Evolutionary conservation across 1,140 invertebrate species (phyloP), one percentile per base, ranked within the genome.

Genomic region (Brachionus plicatilis): DNA sequence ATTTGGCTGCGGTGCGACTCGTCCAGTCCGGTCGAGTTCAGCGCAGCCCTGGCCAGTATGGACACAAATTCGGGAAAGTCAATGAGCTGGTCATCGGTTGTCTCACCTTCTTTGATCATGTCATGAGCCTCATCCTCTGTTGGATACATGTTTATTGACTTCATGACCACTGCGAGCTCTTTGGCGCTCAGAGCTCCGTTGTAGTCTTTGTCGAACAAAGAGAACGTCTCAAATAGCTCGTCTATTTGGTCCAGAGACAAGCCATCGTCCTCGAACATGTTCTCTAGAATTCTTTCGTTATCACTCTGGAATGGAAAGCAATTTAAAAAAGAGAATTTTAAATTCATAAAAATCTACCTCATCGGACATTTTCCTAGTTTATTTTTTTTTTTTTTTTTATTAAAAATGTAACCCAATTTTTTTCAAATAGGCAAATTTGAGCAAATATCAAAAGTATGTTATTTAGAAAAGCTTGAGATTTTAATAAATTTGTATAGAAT

Each of bases 41-140:
- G 8, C 14, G 65, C 33, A 65, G 2, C 11, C 65, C 79, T 43
- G n/a, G 43, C 50, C 43, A 82, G 20, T 33, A 82, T 24, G 20
- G 53, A 82, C n/a, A 82, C 53, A 82, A 82, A 82, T 47, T 82
- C 79, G 20, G 79, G 79, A 82, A 82, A 82, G 29, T 82, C 79
- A 5, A 82, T 82, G 11, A 76, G 20, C 8, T 76, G 24, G 47
- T 76, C 47, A 14, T 76, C 43, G 9, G 24, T 12, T 24, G 41
- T 50, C 2, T 76, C 72, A 0, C 45, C 72, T 76, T 76, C 72
- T 11, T 20, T 29, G 24, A 82, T 41, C 79, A 82, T 82, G 20
- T 82, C 53, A 20, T 29, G 7, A 6, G 41, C 17, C n/a, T 82
- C 79, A n/a, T 17, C 24, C 4, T 12, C 53, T 20, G 79, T 82